A percentile compares a stretch with the other conserved stretches of the same genome.
Evolutionary conservation across 1,140 invertebrate species (phyloP).

Genomic region (Lamellibrachia luymesi): DNA sequence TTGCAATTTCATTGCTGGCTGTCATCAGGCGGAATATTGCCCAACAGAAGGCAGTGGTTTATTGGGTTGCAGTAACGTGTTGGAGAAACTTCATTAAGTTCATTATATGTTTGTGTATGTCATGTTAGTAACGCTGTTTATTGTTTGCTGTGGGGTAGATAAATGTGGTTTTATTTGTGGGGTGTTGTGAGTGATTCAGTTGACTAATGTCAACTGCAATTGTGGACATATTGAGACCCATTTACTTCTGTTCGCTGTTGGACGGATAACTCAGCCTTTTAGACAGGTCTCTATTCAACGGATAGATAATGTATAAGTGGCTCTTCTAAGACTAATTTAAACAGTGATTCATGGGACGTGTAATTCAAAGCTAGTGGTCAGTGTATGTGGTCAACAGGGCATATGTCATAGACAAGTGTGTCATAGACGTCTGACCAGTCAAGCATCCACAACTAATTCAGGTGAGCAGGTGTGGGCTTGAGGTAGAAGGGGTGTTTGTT

Average conservation of each 20-base stretch:
- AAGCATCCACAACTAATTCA: background rate
- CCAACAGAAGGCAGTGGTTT: background rate
- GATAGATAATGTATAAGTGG: background rate
- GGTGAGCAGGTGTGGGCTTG: background rate
- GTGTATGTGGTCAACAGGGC: background rate
- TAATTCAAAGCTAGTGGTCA: background rate
- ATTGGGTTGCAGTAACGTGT: background rate
- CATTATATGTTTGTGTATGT: background rate
- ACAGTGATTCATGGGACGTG: background rate
- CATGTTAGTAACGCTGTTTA: background rate
- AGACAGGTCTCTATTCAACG: background rate
- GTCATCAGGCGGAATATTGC: background rate
- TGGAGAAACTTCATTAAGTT: background rate
- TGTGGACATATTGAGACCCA: background rate
- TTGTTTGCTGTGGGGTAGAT: background rate
- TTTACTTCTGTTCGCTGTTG: background rate
- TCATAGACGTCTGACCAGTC: background rate
- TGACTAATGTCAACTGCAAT: background rate
- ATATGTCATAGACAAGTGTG: too few species aligned
- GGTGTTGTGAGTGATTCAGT: background rate
- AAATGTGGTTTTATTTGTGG: background rate
- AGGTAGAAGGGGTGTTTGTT: background rate
- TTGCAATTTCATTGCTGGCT: background rate
- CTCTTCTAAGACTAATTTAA: background rate
- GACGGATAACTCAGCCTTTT: background rate